Base-by-base conservation (phyloP, 2,113 vertebrate species). In the Orycteropus afer region DNA sequence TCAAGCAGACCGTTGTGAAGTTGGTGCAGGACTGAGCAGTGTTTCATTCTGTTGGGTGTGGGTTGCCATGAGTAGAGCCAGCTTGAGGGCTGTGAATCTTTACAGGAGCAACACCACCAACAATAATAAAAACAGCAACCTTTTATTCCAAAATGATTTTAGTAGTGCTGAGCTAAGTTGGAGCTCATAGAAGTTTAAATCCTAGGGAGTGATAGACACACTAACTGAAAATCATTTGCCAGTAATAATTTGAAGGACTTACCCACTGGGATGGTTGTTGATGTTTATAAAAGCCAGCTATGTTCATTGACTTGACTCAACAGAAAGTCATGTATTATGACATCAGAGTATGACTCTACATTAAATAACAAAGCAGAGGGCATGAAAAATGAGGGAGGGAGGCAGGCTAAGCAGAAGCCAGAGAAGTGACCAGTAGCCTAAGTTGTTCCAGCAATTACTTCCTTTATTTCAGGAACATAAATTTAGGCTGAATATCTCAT, bases 321-420 rank as follows among this genome's bases (percentile, higher is more conserved):
- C 76, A 93, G 47, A 86, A 82, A 73, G 79, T 85, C 94, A 85
- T 76, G 12, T 42, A 83, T 93, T 91, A 71, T 94, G 95, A 96
- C 92, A 96, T 95, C 95, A 95, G 89, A 96, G 87, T 87, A 45
- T 37, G 49, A n/a, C 51, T 67, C 42, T 42, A 40, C 10, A 34
- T 73, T 77, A 85, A 71, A 76, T 40, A 93, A 94, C 45, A 91
- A 87, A 91, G 59, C 40, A 34, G 37, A 89, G 82, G 22, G 20
- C 11, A 51, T 82, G 47, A 53, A 10, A 25, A 47, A 45, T 18
- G 20, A 81, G 65, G 37, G 13, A 18, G 40, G 10, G 7, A 27
- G 12, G n/a, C 14, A 71, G 42, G 55, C n/a, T 49, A 32, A 82
- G 42, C 20, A 71, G 63, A 22, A 78, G 10, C 32, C 34, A 74